Evolutionary conservation across 2,888 invertebrate species (phyloP).

Genomic region (Antheraea yamamai): DNA sequence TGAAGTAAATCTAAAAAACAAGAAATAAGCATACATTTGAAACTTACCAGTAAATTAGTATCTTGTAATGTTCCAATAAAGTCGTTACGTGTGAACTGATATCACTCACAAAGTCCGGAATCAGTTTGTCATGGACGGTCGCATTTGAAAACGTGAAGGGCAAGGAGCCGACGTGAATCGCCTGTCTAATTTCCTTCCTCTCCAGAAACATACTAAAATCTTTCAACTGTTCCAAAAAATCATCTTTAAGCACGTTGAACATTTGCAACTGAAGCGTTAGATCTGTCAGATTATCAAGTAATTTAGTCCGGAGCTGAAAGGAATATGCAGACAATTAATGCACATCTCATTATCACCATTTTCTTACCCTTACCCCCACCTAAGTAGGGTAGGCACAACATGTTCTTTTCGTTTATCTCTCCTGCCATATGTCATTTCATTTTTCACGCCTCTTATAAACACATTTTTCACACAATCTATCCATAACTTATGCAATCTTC

Average conservation of each 20-base stretch:
- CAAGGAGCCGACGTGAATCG: slow-evolving; percentile 88
- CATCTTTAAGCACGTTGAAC: slow-evolving; percentile 64
- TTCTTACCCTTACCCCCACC: too few species aligned
- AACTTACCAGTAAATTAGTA: slow-evolving; percentile 85
- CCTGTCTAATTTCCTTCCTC: slow-evolving; percentile 75
- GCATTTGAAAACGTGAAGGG: slow-evolving; percentile 54
- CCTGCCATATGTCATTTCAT: too few species aligned
- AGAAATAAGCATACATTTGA: background rate
- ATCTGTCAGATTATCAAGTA: slow-evolving; percentile 49
- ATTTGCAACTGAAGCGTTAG: slow-evolving; percentile 51
- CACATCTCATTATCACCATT: background rate
- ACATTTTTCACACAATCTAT: too few species aligned
- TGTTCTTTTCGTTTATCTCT: too few species aligned
- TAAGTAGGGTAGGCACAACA: too few species aligned
- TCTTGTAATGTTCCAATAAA: slow-evolving; percentile 83
- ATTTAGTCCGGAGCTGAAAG: slow-evolving; percentile 52
- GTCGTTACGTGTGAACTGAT: slow-evolving; percentile 82
- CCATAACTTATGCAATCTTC: too few species aligned
- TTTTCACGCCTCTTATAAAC: too few species aligned
- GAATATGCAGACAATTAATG: background rate
- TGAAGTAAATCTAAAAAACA: background rate
- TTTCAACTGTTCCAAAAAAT: slow-evolving; percentile 48
- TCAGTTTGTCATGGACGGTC: slow-evolving; percentile 56
- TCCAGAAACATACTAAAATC: slow-evolving; percentile 82
- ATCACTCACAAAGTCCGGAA: slow-evolving; percentile 85